Conservation (phyloP, 2,888 invertebrate genomes). For the Mechanitis mazaeus region DNA sequence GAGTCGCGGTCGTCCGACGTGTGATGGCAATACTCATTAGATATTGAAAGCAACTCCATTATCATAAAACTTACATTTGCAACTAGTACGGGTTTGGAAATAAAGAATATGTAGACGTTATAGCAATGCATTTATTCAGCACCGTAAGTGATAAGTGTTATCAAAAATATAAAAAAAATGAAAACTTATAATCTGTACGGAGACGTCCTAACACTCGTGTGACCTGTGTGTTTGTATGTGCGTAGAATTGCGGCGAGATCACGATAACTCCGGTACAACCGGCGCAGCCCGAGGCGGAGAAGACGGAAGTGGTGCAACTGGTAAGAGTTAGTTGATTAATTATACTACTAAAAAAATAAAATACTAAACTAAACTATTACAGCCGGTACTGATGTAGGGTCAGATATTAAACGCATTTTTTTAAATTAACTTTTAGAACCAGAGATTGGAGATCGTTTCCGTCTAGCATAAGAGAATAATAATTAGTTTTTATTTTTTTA, state of each 20-base stretch:
- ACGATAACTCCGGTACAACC: conserved; percentile 77
- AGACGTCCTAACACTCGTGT: too few species aligned
- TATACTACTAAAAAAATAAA: too few species aligned
- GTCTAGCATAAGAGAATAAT: too few species aligned
- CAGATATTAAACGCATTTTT: too few species aligned
- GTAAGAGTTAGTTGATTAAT: conserved; percentile 40
- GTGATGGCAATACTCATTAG: conserved; percentile 65
- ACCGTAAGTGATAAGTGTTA: too few species aligned
- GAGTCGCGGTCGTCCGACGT: conserved; percentile 4
- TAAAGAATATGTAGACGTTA: background rate
- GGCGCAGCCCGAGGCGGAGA: conserved; percentile 55
- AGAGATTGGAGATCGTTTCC: too few species aligned
- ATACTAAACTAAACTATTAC: too few species aligned
- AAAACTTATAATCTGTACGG: too few species aligned
- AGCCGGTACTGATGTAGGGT: too few species aligned
- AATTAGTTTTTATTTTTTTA: too few species aligned
- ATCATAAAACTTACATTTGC: conserved; percentile 28
- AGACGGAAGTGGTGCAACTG: conserved; percentile 66
- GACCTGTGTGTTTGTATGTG: conserved; percentile 19
- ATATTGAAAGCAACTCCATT: conserved; percentile 52
- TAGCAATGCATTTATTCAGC: background rate
- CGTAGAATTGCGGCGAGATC: conserved; percentile 77
- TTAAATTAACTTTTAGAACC: too few species aligned
- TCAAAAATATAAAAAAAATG: too few species aligned
- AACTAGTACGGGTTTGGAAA: conserved; percentile 12